Base-by-base conservation (phyloP, 2,888 invertebrate genomes). In the Plutella xylostella region DNA sequence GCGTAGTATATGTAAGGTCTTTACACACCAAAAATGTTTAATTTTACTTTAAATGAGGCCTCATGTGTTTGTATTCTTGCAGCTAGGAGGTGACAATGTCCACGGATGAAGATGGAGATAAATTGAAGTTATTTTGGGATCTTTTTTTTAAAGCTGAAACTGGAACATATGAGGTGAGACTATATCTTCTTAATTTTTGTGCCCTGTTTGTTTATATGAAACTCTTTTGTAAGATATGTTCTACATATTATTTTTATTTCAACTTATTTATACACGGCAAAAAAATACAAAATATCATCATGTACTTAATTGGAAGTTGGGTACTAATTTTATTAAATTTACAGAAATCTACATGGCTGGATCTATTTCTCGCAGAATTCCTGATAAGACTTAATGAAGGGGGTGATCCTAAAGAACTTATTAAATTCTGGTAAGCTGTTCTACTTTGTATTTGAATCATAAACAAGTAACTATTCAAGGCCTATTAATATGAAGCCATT, bases 291-390 rank as follows among this genome's bases (percentile, higher is more conserved):
- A 28, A 4, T 4, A 30, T 15, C 5, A 12, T 20, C 6, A 43
- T 15, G 17, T 43, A 35, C 11, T 34, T 12, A 21, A 30, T 25
- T 28, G 25, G 30, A 9, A 39, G 14, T 21, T 7, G 21, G 7
- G 3, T 30, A 18, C 4, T 42, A 12, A 15, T 7, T 25, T 18
- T 19, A 6, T 15, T 15, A n/a, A 34, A 17, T 42, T 75, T 73
- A 17, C 76, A 89, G 89, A 89, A 88, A 85, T 87, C 88, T 42
- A 85, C 85, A 46, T 89, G 89, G 89, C 72, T 89, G 53, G 89
- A 89, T 61, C 65, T 88, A 53, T 88, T 89, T 63, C 70, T 89
- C 50, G 87, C 88, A 20, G 88, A 89, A 63, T 84, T 89, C 51
- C 69, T 89, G 38, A 76, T 86, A 31, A 85, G 87, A 45, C 64